Percentiles rank a stretch among this genome's conserved stretches.
These are phyloP conservation scores for Anomalospiza imberbis DNA, from an alignment of 2,797 vertebrate genomes.

Conservation along the genomic window DNA sequence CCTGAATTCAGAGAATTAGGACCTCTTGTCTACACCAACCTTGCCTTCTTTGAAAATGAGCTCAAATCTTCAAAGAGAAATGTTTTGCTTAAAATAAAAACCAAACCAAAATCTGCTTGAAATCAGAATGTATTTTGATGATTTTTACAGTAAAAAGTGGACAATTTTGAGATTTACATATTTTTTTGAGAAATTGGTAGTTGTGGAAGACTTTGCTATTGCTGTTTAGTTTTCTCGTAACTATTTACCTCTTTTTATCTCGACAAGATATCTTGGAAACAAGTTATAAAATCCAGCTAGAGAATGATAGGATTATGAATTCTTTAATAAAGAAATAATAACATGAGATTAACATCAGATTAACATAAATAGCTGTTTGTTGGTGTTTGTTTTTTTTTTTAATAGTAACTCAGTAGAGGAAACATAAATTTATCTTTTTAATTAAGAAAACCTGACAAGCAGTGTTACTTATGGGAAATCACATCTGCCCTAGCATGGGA, in stretches of 20 bases:
- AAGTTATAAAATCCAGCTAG: neutral
- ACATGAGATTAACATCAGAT: neutral
- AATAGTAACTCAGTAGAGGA: neutral
- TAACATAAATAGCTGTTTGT: neutral
- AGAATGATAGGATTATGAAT: neutral
- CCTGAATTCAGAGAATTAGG: neutral
- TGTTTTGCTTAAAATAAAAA: neutral
- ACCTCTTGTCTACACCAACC: neutral
- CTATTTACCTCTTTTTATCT: neutral
- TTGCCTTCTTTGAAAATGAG: neutral
- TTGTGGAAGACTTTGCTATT: neutral
- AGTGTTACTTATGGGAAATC: neutral
- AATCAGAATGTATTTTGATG: neutral
- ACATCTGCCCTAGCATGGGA: neutral
- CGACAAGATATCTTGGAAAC: neutral
- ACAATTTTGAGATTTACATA: neutral
- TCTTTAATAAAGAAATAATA: neutral
- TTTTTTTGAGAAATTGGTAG: neutral
- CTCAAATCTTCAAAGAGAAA: neutral
- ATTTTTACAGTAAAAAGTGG: neutral
- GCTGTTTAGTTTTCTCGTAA: neutral
- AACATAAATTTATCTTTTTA: neutral
- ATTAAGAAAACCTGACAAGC: neutral
- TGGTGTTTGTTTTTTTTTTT: rapidly evolving
- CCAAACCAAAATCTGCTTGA: neutral